Conservation (phyloP, 2,113 vertebrate genomes). For the Caranx ignobilis region DNA sequence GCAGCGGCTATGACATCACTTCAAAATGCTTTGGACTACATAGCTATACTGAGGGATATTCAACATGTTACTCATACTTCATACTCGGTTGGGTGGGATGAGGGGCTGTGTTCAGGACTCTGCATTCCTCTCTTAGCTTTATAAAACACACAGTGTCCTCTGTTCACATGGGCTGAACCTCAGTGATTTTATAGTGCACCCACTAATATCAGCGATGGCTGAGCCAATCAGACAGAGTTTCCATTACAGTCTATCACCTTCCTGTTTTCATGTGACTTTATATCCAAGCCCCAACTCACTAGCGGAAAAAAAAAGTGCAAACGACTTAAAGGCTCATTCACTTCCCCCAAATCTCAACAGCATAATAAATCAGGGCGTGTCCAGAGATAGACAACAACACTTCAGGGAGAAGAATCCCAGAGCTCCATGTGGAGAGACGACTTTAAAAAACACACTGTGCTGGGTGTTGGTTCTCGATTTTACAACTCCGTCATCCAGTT, state of each 20-base stretch:
- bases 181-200: slow-evolving; percentile 59
- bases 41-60: not conserved
- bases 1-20: slow-evolving; percentile 14
- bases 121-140: slow-evolving; percentile 63
- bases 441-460: slow-evolving; percentile 70
- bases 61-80: slow-evolving; percentile 21
- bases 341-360: slow-evolving; percentile 61
- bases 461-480: slow-evolving; percentile 76
- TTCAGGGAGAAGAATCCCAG: slow-evolving; percentile 66
- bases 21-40: not conserved
- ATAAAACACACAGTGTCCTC: slow-evolving; percentile 54
- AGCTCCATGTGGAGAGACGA: slow-evolving; percentile 50
- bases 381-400: slow-evolving; percentile 71
- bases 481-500: slow-evolving; percentile 70
- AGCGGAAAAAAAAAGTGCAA: slow-evolving; percentile 51
- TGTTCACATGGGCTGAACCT: slow-evolving; percentile 45
- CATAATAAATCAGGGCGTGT: slow-evolving; percentile 76
- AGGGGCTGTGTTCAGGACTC: slow-evolving; percentile 28
- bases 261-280: slow-evolving; percentile 63
- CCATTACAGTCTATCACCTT: slow-evolving; percentile 72
- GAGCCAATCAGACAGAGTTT: slow-evolving; percentile 58
- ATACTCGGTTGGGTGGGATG: slow-evolving; percentile 5
- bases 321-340: slow-evolving; percentile 39
- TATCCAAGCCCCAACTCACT: slow-evolving; percentile 20
- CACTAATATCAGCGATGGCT: slow-evolving; percentile 58